A percentile compares a stretch with the other conserved stretches of the same genome.
Conservation (phyloP, 2,113 vertebrate genomes). For the Nothocercus julius region DNA sequence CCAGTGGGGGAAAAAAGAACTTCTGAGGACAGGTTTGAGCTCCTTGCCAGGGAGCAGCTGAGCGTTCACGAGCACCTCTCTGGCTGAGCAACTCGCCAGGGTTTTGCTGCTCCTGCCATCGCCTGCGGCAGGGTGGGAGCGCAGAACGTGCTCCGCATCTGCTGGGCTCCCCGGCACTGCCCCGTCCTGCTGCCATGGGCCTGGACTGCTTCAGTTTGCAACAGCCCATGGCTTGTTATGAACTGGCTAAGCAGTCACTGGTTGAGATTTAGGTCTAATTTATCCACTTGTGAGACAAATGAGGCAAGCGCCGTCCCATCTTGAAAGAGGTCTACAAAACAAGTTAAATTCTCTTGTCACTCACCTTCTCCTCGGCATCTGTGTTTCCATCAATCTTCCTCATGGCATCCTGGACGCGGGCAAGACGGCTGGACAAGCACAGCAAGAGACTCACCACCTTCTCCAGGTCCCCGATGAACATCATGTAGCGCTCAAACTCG, state of each 20-base stretch:
- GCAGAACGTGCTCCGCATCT: not conserved
- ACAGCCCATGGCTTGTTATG: accelerated
- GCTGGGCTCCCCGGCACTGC: not conserved
- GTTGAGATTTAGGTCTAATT: not conserved
- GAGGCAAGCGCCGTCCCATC: not conserved
- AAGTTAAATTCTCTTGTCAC: not conserved
- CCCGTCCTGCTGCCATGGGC: not conserved
- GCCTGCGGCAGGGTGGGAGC: not conserved
- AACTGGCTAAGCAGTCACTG: accelerated
- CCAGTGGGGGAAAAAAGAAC: not conserved
- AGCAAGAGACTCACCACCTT: slow-evolving; percentile 91
- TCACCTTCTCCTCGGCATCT: slow-evolving; percentile 90
- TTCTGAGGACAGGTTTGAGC: not conserved
- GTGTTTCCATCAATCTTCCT: slow-evolving; percentile 76
- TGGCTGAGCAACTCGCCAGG: not conserved
- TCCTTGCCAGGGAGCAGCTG: not conserved
- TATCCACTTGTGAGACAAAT: accelerated
- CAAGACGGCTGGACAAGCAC: slow-evolving; percentile 89
- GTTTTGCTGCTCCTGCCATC: not conserved
- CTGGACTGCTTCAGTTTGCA: not conserved
- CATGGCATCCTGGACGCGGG: slow-evolving; percentile 87
- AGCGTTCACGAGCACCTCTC: no score
- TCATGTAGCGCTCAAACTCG: slow-evolving; percentile 85
- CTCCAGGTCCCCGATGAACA: slow-evolving; percentile 92
- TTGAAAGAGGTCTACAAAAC: not conserved